Evolutionary conservation across 2,888 invertebrate genomes (phyloP), one percentile per base, ranked within the genome.

Genomic region (Orchestes rusci): DNA sequence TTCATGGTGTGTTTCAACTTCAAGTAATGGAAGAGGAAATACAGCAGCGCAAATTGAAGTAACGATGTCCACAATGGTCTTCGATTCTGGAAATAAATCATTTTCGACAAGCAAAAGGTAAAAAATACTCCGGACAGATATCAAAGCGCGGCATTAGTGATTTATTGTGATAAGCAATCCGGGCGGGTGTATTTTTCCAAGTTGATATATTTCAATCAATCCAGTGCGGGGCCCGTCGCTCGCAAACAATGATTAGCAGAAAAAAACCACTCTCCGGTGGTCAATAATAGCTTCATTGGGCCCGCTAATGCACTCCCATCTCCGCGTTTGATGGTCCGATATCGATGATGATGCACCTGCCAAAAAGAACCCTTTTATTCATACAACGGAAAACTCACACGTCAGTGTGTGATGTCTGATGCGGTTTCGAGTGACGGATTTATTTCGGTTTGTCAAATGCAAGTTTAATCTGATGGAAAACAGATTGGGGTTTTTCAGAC

Each of bases 201-300:
- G 59, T 62, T 63, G 62, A 63, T 65, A 66, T 64, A 63, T 66
- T 66, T 66, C 66, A 66, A 66, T 66, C 65, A 66, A 63, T 62
- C 59, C 59, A 56, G 16, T 16, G 30, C 16, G n/a, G 19, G 19
- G 10, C 36, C 56, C 57, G 23, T 43, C 63, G 59, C 61, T 63
- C 61, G 62, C 64, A 63, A 63, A 66, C 65, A 65, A 66, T 66
- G 65, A 66, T 64, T 64, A 59, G 63, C 59, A 59, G 59, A 46
- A 64, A 48, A 47, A 63, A 59, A 54, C 55, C 58, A 56, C 59
- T 59, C 56, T 53, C 60, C 58, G 56, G 53, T 62, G 65, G 65
- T 65, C 65, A 64, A 64, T 63, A 64, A 64, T 63, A 59, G 63
- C 64, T 63, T 64, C 63, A 65, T 65, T 64, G 64, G 59, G 54